Percentiles rank a stretch among this genome's conserved stretches.
Conservation (phyloP, 1,140 invertebrate species). For the Mya arenaria region DNA sequence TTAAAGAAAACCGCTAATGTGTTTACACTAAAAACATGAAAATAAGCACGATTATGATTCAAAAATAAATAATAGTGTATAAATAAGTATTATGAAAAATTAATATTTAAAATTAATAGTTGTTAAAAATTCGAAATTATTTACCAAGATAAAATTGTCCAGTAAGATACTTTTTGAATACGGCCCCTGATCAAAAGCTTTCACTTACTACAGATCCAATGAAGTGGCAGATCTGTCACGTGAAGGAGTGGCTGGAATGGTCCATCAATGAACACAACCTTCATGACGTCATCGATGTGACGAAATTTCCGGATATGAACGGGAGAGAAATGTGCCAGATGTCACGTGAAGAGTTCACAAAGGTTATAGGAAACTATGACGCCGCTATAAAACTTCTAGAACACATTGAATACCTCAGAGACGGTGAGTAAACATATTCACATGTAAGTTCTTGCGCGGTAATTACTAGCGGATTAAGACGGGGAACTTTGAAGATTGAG, state of each 20-base stretch:
- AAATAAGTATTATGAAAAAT: not conserved
- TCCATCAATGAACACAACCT: slow-evolving; percentile 84
- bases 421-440: too few relatives aligned
- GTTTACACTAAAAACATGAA: not conserved
- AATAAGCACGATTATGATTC: not conserved
- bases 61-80: not conserved
- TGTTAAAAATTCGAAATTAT: not conserved
- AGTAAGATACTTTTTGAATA: too few relatives aligned
- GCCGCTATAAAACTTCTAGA: slow-evolving; percentile 68
- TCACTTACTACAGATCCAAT: slow-evolving; percentile 83
- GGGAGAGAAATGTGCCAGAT: slow-evolving; percentile 84
- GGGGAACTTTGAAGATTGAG: too few relatives aligned
- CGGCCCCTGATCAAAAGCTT: too few relatives aligned
- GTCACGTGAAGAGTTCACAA: slow-evolving; percentile 68
- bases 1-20: too few relatives aligned
- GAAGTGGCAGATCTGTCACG: slow-evolving; percentile 84
- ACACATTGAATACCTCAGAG: slow-evolving; percentile 70
- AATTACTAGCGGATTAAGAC: too few relatives aligned
- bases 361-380: slow-evolving; percentile 67
- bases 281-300: slow-evolving; percentile 79
- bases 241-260: slow-evolving; percentile 85
- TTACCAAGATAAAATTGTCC: not conserved
- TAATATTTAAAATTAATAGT: not conserved
- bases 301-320: slow-evolving; percentile 82
- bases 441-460: too few relatives aligned